Percentiles rank a stretch among this genome's conserved stretches.
phyloP scores from a whole-genome alignment of 2,113 vertebrate species.

The Romanogobio albipinnatus region DNA sequence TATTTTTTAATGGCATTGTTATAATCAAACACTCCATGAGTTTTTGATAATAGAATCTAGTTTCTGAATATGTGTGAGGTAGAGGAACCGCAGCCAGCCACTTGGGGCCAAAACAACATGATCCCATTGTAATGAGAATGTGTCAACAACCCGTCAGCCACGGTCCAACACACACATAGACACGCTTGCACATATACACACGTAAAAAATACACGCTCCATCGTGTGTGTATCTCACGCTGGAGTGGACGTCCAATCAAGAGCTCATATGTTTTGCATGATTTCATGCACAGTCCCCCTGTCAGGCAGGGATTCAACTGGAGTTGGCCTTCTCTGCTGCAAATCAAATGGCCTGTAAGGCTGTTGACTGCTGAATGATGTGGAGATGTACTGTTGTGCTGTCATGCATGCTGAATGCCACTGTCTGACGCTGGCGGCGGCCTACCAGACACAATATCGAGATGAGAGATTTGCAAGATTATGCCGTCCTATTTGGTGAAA shows the following conservation, averaged over 20 bases:
- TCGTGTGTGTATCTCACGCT: conserved; percentile 49
- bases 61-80: conserved; percentile 45
- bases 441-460: conserved; percentile 31
- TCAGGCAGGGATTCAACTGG: conserved; percentile 26
- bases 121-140: conserved; percentile 60
- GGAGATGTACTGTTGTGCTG: conserved; percentile 40
- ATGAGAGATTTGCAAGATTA: conserved; percentile 38
- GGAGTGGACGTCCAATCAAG: conserved; percentile 60
- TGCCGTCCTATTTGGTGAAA: not conserved
- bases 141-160: conserved; percentile 59
- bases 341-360: conserved; percentile 48
- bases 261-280: conserved; percentile 62
- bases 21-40: conserved; percentile 53
- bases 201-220: conserved; percentile 4
- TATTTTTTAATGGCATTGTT: conserved; percentile 26
- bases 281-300: conserved; percentile 48
- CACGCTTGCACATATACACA: conserved; percentile 7
- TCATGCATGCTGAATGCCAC: conserved; percentile 40
- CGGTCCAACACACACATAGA: conserved; percentile 43
- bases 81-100: conserved; percentile 42
- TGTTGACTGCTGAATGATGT: conserved; percentile 43
- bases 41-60: conserved; percentile 54
- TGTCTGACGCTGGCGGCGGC: conserved; percentile 7
- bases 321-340: conserved; percentile 49
- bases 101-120: conserved; percentile 57